phyloP scores from a whole-genome alignment of 1,140 invertebrate genomes.

The Bilobella aurantiaca region DNA sequence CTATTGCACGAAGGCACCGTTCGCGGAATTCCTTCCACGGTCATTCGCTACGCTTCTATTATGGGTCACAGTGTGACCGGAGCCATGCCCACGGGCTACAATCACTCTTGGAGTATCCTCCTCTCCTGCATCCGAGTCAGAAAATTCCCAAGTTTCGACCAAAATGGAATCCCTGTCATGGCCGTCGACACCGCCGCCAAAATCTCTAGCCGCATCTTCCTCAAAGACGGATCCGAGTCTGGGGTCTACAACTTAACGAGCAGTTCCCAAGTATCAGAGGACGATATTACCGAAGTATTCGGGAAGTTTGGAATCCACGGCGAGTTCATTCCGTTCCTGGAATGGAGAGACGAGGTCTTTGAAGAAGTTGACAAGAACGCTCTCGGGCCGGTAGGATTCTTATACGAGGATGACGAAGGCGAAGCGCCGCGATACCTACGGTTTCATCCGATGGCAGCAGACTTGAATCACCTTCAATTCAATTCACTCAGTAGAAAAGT shows the following conservation, averaged over 20 bases:
- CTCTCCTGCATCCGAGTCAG: conserved; percentile 11
- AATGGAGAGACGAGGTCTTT: background rate
- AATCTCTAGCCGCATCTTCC: background rate
- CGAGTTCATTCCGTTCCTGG: background rate
- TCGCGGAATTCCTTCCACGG: conserved; percentile 12
- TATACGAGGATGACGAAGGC: background rate
- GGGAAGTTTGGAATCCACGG: conserved; percentile 2
- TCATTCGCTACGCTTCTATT: conserved; percentile 18
- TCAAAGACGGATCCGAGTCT: background rate
- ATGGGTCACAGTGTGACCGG: conserved; percentile 12
- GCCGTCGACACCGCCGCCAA: background rate
- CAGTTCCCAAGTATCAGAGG: conserved; percentile 1
- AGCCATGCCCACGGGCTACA: conserved; percentile 4
- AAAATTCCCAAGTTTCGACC: background rate
- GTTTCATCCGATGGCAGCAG: background rate
- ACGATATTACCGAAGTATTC: background rate
- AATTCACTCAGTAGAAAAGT: background rate
- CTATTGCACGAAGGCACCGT: conserved; percentile 10
- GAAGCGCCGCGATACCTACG: background rate
- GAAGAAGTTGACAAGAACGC: background rate
- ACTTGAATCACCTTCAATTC: background rate
- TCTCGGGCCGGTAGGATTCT: background rate
- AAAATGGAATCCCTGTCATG: background rate
- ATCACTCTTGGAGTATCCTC: conserved; percentile 13
- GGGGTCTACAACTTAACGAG: conserved; percentile 11